phyloP scores from a whole-genome alignment of 2,888 invertebrate species.

The Pteria penguin region DNA sequence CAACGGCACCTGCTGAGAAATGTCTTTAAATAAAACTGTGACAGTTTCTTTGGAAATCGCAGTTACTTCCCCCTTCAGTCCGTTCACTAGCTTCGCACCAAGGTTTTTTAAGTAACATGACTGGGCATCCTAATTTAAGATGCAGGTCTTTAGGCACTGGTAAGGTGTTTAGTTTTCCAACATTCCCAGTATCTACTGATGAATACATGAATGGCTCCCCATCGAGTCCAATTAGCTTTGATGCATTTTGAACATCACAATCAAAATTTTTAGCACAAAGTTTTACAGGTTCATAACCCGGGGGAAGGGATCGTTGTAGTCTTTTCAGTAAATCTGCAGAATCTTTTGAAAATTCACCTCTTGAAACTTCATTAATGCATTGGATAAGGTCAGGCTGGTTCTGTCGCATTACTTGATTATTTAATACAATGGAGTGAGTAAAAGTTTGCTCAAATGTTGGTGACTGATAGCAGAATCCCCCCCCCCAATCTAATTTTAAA shows the following conservation, averaged over 20 bases:
- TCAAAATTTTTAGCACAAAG: slow-evolving; percentile 42
- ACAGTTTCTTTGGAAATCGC: not conserved
- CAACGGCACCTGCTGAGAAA: slow-evolving; percentile 1
- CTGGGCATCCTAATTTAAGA: too few species aligned
- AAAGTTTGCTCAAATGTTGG: slow-evolving; percentile 25
- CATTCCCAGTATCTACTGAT: slow-evolving; percentile 24
- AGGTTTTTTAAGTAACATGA: too few species aligned
- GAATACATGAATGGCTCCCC: not conserved
- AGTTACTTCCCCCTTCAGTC: slow-evolving; percentile 23
- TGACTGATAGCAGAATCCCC: slow-evolving; percentile 45
- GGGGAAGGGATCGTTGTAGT: slow-evolving; percentile 23
- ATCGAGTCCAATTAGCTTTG: not conserved
- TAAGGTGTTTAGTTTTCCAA: too few species aligned
- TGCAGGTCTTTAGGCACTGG: too few species aligned
- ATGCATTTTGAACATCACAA: slow-evolving; percentile 25
- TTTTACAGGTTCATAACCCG: slow-evolving; percentile 1
- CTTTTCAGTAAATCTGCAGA: slow-evolving; percentile 14
- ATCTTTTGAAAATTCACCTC: slow-evolving; percentile 2
- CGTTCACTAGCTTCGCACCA: slow-evolving; percentile 45
- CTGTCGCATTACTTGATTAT: slow-evolving; percentile 39
- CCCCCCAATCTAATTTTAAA: slow-evolving; percentile 34
- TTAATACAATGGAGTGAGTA: slow-evolving; percentile 27
- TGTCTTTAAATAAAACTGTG: slow-evolving; percentile 13
- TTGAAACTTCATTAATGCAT: slow-evolving; percentile 29
- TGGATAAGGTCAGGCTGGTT: slow-evolving; percentile 27